Conservation (phyloP, 2,888 invertebrate genomes). For the Drosophila atroscutellata region DNA sequence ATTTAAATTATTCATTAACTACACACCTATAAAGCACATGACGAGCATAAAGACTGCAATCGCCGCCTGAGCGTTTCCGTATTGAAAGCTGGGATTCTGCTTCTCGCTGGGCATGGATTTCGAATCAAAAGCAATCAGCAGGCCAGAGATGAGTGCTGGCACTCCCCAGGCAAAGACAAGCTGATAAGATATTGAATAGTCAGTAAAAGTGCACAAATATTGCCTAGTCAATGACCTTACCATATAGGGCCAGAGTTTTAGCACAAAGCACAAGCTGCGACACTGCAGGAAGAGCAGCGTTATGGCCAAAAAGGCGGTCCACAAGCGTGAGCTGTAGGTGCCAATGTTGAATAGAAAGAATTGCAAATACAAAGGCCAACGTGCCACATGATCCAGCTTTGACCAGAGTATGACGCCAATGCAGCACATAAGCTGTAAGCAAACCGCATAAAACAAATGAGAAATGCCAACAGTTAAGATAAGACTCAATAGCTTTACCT, state of each 20-base stretch:
- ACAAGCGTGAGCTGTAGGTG: slow-evolving; percentile 92
- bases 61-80: slow-evolving; percentile 91
- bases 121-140: slow-evolving; percentile 87
- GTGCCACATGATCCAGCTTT: slow-evolving; percentile 86
- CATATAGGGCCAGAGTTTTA: slow-evolving; percentile 90
- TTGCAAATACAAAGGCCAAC: slow-evolving; percentile 90
- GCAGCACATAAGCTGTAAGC: slow-evolving; percentile 87
- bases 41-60: slow-evolving; percentile 91
- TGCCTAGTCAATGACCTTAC: slow-evolving; percentile 69
- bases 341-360: slow-evolving; percentile 91
- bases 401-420: slow-evolving; percentile 92
- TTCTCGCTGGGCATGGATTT: slow-evolving; percentile 87
- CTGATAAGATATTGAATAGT: slow-evolving; percentile 83
- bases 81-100: slow-evolving; percentile 91
- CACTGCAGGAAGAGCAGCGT: slow-evolving; percentile 93
- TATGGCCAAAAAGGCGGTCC: slow-evolving; percentile 93
- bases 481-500: slow-evolving; percentile 86
- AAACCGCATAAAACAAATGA: slow-evolving; percentile 24
- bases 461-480: background rate
- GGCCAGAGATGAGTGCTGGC: slow-evolving; percentile 89
- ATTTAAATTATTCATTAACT: background rate
- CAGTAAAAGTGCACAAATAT: background rate
- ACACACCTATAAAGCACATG: slow-evolving; percentile 90
- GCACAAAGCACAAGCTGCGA: slow-evolving; percentile 92
- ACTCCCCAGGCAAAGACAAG: slow-evolving; percentile 87